These are phyloP conservation scores for Phrynocephalus forsythii DNA, from an alignment of 2,797 vertebrate genomes.

Conservation along the genomic window DNA sequence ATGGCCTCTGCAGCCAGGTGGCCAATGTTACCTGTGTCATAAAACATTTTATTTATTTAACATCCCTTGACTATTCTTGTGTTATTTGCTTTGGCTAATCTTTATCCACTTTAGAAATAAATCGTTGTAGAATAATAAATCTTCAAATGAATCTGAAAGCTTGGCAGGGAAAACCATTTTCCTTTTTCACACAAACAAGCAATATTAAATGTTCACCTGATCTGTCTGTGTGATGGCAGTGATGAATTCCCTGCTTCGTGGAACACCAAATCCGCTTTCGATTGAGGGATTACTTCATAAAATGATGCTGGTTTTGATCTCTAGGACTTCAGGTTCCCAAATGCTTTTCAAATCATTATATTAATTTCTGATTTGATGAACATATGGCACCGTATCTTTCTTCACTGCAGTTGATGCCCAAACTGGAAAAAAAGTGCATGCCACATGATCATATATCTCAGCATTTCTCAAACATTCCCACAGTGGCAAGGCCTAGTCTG, in stretches of 20 bases:
- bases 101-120: slow-evolving; percentile 36
- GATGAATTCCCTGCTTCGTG: slow-evolving; percentile 43
- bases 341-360: slow-evolving; percentile 47
- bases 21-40: slow-evolving; percentile 1
- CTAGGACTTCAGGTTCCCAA: slow-evolving; percentile 37
- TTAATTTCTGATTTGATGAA: slow-evolving; percentile 52
- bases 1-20: background rate
- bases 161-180: slow-evolving; percentile 28
- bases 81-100: slow-evolving; percentile 39
- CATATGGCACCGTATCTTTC: slow-evolving; percentile 37
- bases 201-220: slow-evolving; percentile 44
- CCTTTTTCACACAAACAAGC: slow-evolving; percentile 37
- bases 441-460: background rate
- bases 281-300: slow-evolving; percentile 48
- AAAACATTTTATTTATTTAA: slow-evolving; percentile 31
- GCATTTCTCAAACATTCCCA: background rate
- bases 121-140: slow-evolving; percentile 34
- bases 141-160: slow-evolving; percentile 39
- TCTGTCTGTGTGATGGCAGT: slow-evolving; percentile 12
- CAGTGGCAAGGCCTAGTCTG: background rate
- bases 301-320: slow-evolving; percentile 49
- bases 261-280: slow-evolving; percentile 46
- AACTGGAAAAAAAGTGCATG: slow-evolving; percentile 17
- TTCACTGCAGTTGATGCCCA: slow-evolving; percentile 11
- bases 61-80: slow-evolving; percentile 21